These are phyloP conservation scores for Aphaenogaster rudis DNA, from an alignment of 1,140 invertebrate genomes.

Conservation along the genomic window DNA sequence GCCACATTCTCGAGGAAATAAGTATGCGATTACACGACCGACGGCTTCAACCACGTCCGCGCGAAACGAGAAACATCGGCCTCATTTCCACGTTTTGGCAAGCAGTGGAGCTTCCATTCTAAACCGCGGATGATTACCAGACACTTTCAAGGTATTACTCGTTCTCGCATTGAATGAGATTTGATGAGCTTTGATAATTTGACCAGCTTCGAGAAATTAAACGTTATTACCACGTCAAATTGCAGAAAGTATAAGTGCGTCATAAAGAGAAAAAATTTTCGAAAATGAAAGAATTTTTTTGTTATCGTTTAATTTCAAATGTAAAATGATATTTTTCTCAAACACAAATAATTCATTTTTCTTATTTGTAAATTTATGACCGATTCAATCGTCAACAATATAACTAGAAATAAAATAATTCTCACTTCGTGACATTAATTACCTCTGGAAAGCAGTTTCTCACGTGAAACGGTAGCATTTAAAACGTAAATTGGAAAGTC, in stretches of 20 bases:
- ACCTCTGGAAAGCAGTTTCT: slow-evolving; percentile 8
- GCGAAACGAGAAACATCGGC: slow-evolving; percentile 53
- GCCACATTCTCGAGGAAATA: slow-evolving; percentile 47
- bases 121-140: slow-evolving; percentile 37
- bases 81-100: slow-evolving; percentile 48
- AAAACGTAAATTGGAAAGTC: slow-evolving; percentile 53
- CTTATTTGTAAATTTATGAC: not conserved
- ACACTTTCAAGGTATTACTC: slow-evolving; percentile 15
- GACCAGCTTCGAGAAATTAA: slow-evolving; percentile 10
- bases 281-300: not conserved
- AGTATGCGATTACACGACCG: slow-evolving; percentile 50
- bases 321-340: not conserved
- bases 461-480: slow-evolving; percentile 35
- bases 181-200: slow-evolving; percentile 7
- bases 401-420: not conserved
- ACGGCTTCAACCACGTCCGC: not conserved
- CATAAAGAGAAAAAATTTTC: not conserved
- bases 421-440: slow-evolving; percentile 24
- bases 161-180: slow-evolving; percentile 22
- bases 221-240: not conserved
- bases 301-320: not conserved
- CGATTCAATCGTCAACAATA: not conserved
- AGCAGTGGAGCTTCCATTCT: slow-evolving; percentile 15
- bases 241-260: not conserved
- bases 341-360: not conserved